These are phyloP conservation scores for Microtus pennsylvanicus DNA, from an alignment of 2,113 vertebrate species.

Conservation along the genomic window DNA sequence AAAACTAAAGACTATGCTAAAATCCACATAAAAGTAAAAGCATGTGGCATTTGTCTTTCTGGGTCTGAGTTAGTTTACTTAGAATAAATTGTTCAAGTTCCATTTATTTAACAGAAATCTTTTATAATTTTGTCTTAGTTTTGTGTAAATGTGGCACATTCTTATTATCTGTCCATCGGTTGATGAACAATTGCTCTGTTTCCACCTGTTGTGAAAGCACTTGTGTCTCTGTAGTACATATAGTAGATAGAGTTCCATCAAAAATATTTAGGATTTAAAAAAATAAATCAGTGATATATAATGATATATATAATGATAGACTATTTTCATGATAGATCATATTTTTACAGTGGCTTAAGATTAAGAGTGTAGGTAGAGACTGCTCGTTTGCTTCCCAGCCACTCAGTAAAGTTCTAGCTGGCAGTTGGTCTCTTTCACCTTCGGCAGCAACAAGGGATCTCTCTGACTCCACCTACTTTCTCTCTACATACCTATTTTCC, in stretches of 20 bases:
- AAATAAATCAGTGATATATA: neutral
- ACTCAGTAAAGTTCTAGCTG: too few relatives aligned
- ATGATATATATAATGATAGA: neutral
- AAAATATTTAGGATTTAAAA: neutral
- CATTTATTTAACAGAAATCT: neutral
- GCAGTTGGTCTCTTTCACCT: too few relatives aligned
- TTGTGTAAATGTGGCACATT: neutral
- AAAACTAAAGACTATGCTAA: neutral
- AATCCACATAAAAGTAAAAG: neutral
- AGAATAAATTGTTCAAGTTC: neutral
- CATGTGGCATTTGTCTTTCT: neutral
- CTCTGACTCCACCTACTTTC: too few relatives aligned
- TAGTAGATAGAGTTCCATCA: neutral
- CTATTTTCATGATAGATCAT: neutral
- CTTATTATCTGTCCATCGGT: neutral
- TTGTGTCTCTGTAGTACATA: neutral
- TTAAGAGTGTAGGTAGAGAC: neutral
- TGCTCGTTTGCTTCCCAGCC: too few relatives aligned
- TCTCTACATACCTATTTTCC: too few relatives aligned
- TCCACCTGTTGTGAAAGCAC: neutral
- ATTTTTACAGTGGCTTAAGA: neutral
- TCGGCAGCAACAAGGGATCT: too few relatives aligned
- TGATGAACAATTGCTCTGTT: neutral
- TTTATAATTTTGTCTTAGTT: neutral
- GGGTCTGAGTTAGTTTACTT: neutral